Percentiles rank a stretch among this genome's conserved stretches.
phyloP scores from a whole-genome alignment of 1,140 invertebrate species.

The Pachyrhynchus sulphureomaculatus region DNA sequence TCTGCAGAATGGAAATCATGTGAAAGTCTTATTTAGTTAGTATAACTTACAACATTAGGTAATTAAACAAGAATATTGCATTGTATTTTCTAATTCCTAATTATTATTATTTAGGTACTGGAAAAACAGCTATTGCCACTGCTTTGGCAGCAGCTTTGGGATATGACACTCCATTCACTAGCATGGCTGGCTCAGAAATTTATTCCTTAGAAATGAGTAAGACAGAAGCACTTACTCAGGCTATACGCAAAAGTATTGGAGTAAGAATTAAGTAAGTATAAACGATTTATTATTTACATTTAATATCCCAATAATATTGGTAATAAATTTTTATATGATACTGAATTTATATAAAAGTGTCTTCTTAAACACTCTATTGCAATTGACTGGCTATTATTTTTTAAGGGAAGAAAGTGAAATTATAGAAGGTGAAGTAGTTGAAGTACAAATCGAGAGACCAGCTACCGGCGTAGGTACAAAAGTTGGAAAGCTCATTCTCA shows the following conservation, averaged over 20 bases:
- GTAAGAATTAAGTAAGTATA: constrained; percentile 89
- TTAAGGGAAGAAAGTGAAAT: constrained; percentile 94
- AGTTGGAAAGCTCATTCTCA: constrained; percentile 90
- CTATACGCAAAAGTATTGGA: constrained; percentile 96
- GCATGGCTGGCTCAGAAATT: constrained; percentile 97
- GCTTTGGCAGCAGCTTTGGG: constrained; percentile 93
- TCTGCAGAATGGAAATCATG: too few relatives aligned
- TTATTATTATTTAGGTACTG: constrained; percentile 53
- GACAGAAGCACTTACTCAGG: constrained; percentile 96
- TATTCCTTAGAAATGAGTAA: constrained; percentile 99
- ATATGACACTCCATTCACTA: constrained; percentile 94
- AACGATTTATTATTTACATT: not conserved
- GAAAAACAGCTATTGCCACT: constrained; percentile 98
- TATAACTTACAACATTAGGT: too few relatives aligned
- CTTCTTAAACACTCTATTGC: too few relatives aligned
- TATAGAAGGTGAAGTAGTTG: constrained; percentile 98
- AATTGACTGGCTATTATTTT: too few relatives aligned
- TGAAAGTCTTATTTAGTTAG: too few relatives aligned
- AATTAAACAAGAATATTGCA: not conserved
- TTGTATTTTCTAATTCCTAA: not conserved
- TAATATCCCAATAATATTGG: not conserved
- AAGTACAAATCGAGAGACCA: constrained; percentile 94
- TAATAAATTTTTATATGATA: not conserved
- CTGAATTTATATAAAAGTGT: too few relatives aligned
- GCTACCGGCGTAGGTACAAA: constrained; percentile 89